Percentiles rank a stretch among this genome's conserved stretches.
phyloP scores from a whole-genome alignment of 2,888 invertebrate genomes.

The Cosmia trapezina region DNA sequence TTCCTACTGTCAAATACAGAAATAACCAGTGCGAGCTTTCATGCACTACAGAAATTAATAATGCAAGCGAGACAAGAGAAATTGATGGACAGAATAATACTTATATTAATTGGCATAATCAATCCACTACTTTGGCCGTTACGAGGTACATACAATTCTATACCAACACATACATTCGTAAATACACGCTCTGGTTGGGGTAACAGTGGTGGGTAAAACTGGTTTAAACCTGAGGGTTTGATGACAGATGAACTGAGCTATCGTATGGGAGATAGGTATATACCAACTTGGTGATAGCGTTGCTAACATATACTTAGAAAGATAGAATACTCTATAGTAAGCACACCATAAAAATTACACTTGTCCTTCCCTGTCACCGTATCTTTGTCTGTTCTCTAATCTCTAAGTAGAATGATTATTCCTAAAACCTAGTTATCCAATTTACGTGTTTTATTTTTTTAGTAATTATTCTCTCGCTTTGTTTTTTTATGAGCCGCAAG shows the following conservation, averaged over 20 bases:
- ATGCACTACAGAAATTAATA: constrained; percentile 9
- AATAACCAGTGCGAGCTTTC: neutral
- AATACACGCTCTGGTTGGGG: neutral
- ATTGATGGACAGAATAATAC: constrained; percentile 22
- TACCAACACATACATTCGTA: neutral
- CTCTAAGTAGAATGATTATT: neutral
- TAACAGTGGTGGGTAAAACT: neutral
- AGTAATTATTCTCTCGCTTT: neutral
- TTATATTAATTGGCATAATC: constrained; percentile 37
- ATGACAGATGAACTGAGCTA: neutral
- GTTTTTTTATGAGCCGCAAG: neutral
- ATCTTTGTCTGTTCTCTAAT: neutral
- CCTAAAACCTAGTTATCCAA: neutral
- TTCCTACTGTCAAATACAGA: neutral
- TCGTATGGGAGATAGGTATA: neutral
- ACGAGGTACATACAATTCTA: constrained; percentile 13
- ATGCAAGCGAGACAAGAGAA: constrained; percentile 17
- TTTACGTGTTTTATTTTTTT: neutral
- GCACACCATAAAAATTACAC: too few species aligned
- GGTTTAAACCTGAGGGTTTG: neutral
- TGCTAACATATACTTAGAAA: neutral
- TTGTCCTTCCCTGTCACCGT: too few species aligned
- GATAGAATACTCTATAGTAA: too few species aligned
- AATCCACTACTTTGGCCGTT: too few species aligned
- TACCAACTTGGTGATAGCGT: neutral